A percentile compares a stretch with the other conserved stretches of the same genome.
Conservation (phyloP, 2,888 invertebrate species). For the Nemurella pictetii region DNA sequence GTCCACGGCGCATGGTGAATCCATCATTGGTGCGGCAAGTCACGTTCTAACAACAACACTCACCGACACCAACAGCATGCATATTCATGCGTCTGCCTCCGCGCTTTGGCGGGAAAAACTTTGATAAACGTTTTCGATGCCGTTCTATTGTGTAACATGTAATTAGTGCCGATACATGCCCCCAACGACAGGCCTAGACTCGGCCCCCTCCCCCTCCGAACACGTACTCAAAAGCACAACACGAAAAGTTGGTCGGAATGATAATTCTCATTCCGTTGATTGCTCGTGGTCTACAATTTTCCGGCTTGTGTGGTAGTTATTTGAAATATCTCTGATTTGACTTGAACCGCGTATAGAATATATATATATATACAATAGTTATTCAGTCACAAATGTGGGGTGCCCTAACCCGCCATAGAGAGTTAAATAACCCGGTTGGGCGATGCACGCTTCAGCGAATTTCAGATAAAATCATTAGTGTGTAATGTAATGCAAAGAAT, state of each 20-base stretch:
- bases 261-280: no score
- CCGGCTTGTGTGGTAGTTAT: no score
- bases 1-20: background rate
- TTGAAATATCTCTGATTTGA: background rate
- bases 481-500: background rate
- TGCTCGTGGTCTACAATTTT: no score
- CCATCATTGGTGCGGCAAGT: background rate
- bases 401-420: background rate
- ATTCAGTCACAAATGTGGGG: background rate
- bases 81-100: conserved; percentile 10
- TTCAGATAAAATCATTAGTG: background rate
- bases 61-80: background rate
- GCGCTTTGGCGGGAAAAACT: background rate
- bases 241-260: background rate
- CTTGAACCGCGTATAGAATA: no score
- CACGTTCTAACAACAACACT: background rate
- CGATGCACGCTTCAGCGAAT: background rate
- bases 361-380: no score
- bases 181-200: background rate
- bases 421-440: background rate
- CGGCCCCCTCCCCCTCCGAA: background rate
- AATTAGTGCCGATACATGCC: background rate
- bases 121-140: background rate
- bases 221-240: background rate
- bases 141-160: background rate